Evolutionary conservation across 2,888 invertebrate species (phyloP), one percentile per base, ranked within the genome.

Genomic region (Dyspetes luteomarginatus): DNA sequence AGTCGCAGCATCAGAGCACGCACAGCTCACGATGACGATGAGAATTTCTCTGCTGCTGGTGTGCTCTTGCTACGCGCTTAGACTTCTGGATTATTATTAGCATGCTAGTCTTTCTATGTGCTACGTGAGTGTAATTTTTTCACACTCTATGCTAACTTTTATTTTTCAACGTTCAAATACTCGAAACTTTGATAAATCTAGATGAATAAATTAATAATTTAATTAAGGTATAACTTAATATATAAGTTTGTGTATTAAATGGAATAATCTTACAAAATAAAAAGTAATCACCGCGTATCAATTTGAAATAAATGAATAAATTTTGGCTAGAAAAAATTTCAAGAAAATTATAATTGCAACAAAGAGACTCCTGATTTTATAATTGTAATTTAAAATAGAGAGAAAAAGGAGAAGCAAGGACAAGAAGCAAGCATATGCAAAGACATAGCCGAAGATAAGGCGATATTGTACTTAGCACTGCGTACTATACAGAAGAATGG

Each of bases 41-140:
- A 81, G 50, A 76, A 79, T 52, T 75, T 58, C 28, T 26, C 78
- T 41, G 60, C 73, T 36, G 60, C 52, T 71, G 50, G 65, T 48
- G 26, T 55, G 45, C 50, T 22, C 19, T 9, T 43, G 45, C 24
- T 28, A 62, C 52, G 28, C 60, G 50, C 58, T n/a, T 43, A 15
- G 68, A 55, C 64, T 75, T 75, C 50, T 24, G 64, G 62, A 79
- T 79, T 79, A 79, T 79, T 79, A 75, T 75, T 79, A 79, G 79
- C 79, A 50, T 52, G 52, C 55, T 67, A 15, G 22, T 48, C 58
- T 56, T 48, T 7, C 48, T 5, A 17, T 55, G n/a, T 50, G 43
- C 56, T 22, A 36, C 48, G 58, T 43, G 36, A 41, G 56, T 71
- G 45, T 56, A 5, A 64, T 75, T 78, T 79, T 79, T 43, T 75